phyloP scores from a whole-genome alignment of 2,113 vertebrate genomes.

The Phrynocephalus versicolor region DNA sequence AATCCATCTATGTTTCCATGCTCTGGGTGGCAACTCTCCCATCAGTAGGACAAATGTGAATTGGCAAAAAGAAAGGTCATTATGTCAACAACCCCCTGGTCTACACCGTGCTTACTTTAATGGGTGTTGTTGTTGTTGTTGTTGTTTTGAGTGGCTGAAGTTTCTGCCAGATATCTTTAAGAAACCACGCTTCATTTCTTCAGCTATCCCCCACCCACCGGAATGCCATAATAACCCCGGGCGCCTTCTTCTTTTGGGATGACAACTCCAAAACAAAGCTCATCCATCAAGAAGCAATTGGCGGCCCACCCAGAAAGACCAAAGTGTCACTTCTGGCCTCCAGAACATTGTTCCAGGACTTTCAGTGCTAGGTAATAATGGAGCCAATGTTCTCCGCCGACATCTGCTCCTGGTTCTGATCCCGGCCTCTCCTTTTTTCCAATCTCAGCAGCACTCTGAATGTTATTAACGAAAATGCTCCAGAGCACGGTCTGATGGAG shows the following conservation, averaged over 20 bases:
- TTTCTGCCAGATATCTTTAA: not conserved
- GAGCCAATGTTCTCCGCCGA: conserved; percentile 50
- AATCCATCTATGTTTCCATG: not conserved
- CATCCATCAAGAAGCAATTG: conserved; percentile 6
- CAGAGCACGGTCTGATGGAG: conserved; percentile 51
- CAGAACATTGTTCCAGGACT: conserved; percentile 39
- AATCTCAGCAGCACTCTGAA: conserved; percentile 50
- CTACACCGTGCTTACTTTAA: too few species aligned
- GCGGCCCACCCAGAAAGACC: conserved; percentile 60
- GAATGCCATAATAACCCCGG: not conserved
- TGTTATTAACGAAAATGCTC: conserved; percentile 53
- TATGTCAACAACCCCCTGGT: too few species aligned
- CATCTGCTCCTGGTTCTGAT: conserved; percentile 65
- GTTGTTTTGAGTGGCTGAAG: too few species aligned
- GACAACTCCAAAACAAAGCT: not conserved
- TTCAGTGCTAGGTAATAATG: conserved; percentile 55
- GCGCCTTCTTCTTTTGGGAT: conserved; percentile 10
- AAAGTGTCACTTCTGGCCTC: conserved; percentile 5
- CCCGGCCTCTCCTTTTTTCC: conserved; percentile 36
- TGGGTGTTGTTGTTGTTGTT: too few species aligned
- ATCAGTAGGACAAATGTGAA: too few species aligned
- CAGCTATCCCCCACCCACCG: not conserved
- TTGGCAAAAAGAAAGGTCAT: too few species aligned
- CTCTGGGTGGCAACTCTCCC: too few species aligned
- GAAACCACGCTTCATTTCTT: not conserved